Base-by-base conservation (phyloP, 1,140 invertebrate species). In the Cepaea nemoralis region DNA sequence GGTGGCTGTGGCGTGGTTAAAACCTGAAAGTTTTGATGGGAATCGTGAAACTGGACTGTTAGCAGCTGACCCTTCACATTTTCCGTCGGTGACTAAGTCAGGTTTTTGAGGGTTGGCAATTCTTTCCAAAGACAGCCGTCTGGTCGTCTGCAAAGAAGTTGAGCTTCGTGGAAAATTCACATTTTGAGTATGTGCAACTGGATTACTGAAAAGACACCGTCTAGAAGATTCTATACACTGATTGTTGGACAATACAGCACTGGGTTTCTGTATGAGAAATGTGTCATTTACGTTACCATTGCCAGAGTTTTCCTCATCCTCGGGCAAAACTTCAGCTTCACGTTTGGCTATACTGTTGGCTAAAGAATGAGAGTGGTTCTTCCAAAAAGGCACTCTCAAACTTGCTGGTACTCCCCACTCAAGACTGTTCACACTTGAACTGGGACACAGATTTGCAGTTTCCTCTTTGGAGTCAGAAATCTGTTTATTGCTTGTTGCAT, bases 211-310 rank as follows among this genome's bases (percentile, higher is more conserved):
- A 31, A 27, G 10, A 63, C 33, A 27, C 33, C 22, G 27, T 63
- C 59, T 63, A 63, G 59, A 31, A 31, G 6, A 6, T 19, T 77
- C 75, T 37, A 77, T 63, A 42, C 75, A 59, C 5, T 48, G 50
- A 2, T 10, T 77, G 35, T 77, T 77, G 1, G 33, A 33, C 6
- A 63, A 19, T 35, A 50, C 31, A n/a, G n/a, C n/a, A n/a, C n/a
- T n/a, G 37, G 75, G 50, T 63, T 55, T 59, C 31, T 31, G 33
- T 10, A 63, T 45, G 31, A 37, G 48, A 63, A 77, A 77, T 39
- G 50, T 77, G 12, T 77, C 48, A 59, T 76, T 76, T 22, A 76
- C 0, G 2, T 76, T 48, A 45, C 45, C 42, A 33, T 33, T 76
- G 42, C 50, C 45, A 50, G 75, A 39, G 35, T 55, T 59, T 35